phyloP scores from a whole-genome alignment of 1,140 invertebrate genomes.

The Drosophila athabasca region DNA sequence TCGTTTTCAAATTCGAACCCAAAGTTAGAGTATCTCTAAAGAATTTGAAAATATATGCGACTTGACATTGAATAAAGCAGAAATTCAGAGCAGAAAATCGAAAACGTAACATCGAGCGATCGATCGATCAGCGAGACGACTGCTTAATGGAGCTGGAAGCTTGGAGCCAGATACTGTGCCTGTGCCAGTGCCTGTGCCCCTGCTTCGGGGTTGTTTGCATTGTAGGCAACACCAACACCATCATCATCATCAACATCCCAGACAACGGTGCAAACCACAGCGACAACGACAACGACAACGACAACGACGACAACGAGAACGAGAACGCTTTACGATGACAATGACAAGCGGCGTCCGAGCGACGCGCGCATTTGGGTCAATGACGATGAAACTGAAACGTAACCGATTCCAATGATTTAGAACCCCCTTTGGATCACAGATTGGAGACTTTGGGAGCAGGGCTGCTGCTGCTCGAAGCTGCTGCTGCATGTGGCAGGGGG shows the following conservation, averaged over 20 bases:
- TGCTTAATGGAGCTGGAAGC: no score
- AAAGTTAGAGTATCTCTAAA: no score
- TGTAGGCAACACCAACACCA: conserved; percentile 34
- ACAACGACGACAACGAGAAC: conserved; percentile 2
- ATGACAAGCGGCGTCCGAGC: conserved; percentile 75
- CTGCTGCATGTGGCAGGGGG: conserved; percentile 12
- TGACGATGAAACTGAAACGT: conserved; percentile 73
- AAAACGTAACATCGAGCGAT: neutral
- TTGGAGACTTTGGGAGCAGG: conserved; percentile 22
- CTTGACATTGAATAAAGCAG: neutral
- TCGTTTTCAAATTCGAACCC: no score
- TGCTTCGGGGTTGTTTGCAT: conserved; percentile 7
- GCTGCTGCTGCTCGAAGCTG: conserved; percentile 1
- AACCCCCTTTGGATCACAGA: conserved; percentile 44
- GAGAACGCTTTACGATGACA: conserved; percentile 48
- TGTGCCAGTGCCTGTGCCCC: neutral
- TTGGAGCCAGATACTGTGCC: neutral
- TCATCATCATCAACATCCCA: neutral
- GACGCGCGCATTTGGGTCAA: conserved; percentile 77
- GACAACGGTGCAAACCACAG: conserved; percentile 9
- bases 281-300: conserved; percentile 7
- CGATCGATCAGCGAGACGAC: no score
- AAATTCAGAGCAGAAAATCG: conserved; percentile 7
- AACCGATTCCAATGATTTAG: conserved; percentile 67
- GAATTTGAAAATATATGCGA: no score